Percentiles rank a stretch among this genome's conserved stretches.
These are phyloP conservation scores for Clusia tigrina DNA, from an alignment of 2,888 invertebrate genomes.

Conservation along the genomic window DNA sequence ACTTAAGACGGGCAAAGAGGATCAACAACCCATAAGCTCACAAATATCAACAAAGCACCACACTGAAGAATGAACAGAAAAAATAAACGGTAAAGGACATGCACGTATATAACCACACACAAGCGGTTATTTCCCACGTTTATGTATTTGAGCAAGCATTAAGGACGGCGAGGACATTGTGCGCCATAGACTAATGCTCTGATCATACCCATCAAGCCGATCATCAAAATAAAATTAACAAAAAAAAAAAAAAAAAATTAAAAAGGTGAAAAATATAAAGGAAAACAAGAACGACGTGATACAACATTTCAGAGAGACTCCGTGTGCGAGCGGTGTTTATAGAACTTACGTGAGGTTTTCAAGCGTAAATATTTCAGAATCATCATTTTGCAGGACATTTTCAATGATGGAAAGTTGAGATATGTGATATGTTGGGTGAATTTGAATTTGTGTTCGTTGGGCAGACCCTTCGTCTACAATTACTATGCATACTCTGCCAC, in stretches of 20 bases:
- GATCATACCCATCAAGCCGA: not conserved
- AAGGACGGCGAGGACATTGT: not conserved
- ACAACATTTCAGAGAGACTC: not conserved
- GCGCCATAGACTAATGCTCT: not conserved
- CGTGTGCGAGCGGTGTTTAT: slow-evolving; percentile 11
- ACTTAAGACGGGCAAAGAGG: slow-evolving; percentile 25
- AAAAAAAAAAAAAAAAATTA: slow-evolving; percentile 10
- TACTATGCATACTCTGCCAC: not conserved
- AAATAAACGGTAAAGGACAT: slow-evolving; percentile 25
- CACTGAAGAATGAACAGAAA: slow-evolving; percentile 21
- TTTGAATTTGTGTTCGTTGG: not conserved
- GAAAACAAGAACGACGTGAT: slow-evolving; percentile 9
- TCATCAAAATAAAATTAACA: not conserved
- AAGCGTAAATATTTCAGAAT: slow-evolving; percentile 32
- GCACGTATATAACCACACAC: not conserved
- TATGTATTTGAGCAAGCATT: not conserved
- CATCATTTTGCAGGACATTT: slow-evolving; percentile 29
- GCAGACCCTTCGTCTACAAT: slow-evolving; percentile 9
- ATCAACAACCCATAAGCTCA: slow-evolving; percentile 37
- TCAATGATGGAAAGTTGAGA: slow-evolving; percentile 9
- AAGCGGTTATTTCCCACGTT: slow-evolving; percentile 37
- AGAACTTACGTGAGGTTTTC: slow-evolving; percentile 32
- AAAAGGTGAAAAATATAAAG: no score
- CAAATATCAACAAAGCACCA: slow-evolving; percentile 23
- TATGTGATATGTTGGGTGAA: slow-evolving; percentile 8